Base-by-base conservation (phyloP, 1,140 invertebrate genomes). In the Gonioctena quinquepunctata region DNA sequence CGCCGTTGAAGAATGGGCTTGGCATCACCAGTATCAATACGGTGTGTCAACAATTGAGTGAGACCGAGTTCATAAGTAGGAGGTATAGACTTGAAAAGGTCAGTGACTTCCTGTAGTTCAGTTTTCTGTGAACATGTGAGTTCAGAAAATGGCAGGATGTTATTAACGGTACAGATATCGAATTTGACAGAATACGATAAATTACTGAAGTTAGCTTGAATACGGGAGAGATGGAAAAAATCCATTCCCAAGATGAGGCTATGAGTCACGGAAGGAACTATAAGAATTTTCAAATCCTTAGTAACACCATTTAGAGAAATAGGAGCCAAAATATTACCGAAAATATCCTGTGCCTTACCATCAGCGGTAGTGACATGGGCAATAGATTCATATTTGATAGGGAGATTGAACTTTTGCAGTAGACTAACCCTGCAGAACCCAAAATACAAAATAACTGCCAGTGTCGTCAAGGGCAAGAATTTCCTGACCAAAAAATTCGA, bases 291-390 rank as follows among this genome's bases (percentile, higher is more conserved):
- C 48, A 42, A 22, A 26, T 4, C 21, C 21, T 63, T 3, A 6
- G 26, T 18, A 16, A 63, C 21, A 18, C 25, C 8, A 48, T 42
- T 42, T 7, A 62, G 22, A 1, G 25, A 28, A 28, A 62, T 23
- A 3, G 59, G 28, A 18, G 48, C 4, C 11, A 16, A 42, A 8
- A 63, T 42, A 42, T 1, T 6, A 2, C 60, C 60, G 6, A 63
- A 48, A 33, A 42, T 13, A 23, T 33, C 2, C 16, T 63, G 60
- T n/a, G 5, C 6, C 13, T 22, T 63, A 11, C 60, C 60, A 42
- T 63, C 60, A 18, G 60, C 60, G 11, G 60, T 63, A 63, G 33
- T 63, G 21, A 42, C 60, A 16, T 63, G 2, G n/a, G n/a, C n/a
- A 4, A 56, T 23, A n/a, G n/a, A n/a, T n/a, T n/a, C n/a, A n/a